Evolutionary conservation across 2,888 invertebrate genomes (phyloP).

Genomic region (Athalia cordata): DNA sequence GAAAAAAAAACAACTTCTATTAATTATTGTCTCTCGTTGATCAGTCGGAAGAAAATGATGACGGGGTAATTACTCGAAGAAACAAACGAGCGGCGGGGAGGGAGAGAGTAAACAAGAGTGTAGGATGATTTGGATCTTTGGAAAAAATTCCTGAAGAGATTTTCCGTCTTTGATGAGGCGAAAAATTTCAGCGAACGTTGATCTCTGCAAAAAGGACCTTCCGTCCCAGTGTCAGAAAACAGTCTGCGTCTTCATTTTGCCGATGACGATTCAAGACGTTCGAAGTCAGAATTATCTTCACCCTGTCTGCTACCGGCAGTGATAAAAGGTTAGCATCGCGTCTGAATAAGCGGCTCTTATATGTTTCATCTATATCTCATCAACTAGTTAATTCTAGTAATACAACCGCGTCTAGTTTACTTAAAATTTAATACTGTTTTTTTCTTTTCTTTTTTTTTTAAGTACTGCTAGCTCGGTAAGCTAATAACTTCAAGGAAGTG

Average conservation of each 20-base stretch:
- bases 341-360: conserved; percentile 9
- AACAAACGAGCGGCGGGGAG: background rate
- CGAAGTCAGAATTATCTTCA: conserved; percentile 28
- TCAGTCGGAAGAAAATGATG: conserved; percentile 1
- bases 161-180: background rate
- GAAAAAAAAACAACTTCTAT: background rate
- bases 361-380: background rate
- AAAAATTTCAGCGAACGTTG: background rate
- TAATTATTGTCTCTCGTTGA: background rate
- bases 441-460: background rate
- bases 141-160: background rate
- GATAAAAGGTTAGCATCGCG: conserved; percentile 15
- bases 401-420: too few species aligned
- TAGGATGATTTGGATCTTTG: background rate
- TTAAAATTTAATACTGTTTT: too few species aligned
- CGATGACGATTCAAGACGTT: background rate
- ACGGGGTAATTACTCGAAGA: conserved; percentile 9
- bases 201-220: conserved; percentile 15
- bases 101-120: conserved; percentile 16
- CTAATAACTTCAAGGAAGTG: conserved; percentile 39
- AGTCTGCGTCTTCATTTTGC: conserved; percentile 14
- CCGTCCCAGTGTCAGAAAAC: conserved; percentile 17
- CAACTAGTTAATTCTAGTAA: background rate
- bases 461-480: conserved; percentile 34
- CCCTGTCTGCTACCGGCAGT: conserved; percentile 73